Evolutionary conservation across 2,888 invertebrate species (phyloP).

Genomic region (Chironomus tentans): DNA sequence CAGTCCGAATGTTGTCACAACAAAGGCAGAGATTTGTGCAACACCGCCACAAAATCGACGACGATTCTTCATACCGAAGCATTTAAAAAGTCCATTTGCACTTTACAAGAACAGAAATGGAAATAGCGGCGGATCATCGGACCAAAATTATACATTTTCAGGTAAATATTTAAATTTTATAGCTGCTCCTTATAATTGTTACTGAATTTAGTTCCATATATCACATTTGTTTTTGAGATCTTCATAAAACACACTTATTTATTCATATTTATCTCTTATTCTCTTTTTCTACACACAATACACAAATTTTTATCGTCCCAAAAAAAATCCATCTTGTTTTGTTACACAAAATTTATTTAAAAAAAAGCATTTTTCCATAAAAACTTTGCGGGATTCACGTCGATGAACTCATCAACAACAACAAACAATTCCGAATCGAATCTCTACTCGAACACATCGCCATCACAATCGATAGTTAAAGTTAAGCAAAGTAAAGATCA

Average conservation of each 20-base stretch:
- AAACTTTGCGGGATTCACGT: conserved; percentile 28
- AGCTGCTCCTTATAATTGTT: background rate
- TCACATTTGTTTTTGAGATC: background rate
- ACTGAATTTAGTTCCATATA: background rate
- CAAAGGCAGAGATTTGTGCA: conserved; percentile 54
- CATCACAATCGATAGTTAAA: conserved; percentile 13
- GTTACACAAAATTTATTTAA: background rate
- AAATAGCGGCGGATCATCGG: conserved; percentile 43
- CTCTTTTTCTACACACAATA: background rate
- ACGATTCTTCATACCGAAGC: conserved; percentile 75
- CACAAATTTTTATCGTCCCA: background rate
- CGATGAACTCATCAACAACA: conserved; percentile 36
- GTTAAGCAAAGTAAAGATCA: background rate
- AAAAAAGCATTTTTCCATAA: conserved; percentile 18
- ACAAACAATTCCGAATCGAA: conserved; percentile 40
- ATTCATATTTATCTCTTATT: too few relatives aligned
- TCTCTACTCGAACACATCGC: background rate
- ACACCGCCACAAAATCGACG: conserved; percentile 70
- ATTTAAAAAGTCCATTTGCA: conserved; percentile 66
- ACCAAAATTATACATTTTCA: conserved; percentile 59
- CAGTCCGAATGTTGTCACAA: conserved; percentile 43
- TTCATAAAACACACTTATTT: too few relatives aligned
- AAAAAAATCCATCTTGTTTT: background rate
- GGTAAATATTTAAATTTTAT: conserved; percentile 44
- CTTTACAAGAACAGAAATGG: conserved; percentile 20